Evolutionary conservation across 1,140 invertebrate genomes (phyloP).

Genomic region (Aphaenogaster floridana): DNA sequence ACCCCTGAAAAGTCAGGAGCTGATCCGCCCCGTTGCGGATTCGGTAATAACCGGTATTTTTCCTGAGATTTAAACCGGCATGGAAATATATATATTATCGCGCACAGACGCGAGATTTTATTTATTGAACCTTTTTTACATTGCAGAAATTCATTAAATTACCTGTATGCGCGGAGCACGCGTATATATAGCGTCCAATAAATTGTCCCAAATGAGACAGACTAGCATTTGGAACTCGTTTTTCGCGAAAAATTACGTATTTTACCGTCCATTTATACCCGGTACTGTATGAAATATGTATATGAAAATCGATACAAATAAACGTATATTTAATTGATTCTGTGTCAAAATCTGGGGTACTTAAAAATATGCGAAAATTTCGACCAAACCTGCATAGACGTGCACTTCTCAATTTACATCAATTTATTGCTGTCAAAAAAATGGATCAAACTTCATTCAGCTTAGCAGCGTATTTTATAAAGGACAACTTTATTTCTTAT

Average conservation of each 20-base stretch:
- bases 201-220: conserved; percentile 19
- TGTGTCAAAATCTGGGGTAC: neutral
- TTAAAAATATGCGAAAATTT: neutral
- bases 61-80: neutral
- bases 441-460: neutral
- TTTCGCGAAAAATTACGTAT: conserved; percentile 15
- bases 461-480: neutral
- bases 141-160: conserved; percentile 40
- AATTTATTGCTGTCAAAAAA: neutral
- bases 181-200: conserved; percentile 1
- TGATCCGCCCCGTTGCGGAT: neutral
- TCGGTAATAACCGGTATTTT: conserved; percentile 32
- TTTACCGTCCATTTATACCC: neutral
- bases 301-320: conserved; percentile 3
- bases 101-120: neutral
- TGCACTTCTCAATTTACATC: neutral
- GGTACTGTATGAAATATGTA: neutral
- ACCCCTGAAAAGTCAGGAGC: neutral
- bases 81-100: conserved; percentile 1
- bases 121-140: conserved; percentile 22
- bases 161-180: neutral
- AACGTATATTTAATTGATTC: neutral
- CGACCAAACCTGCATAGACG: neutral
- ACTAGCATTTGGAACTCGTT: conserved; percentile 26
- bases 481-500: neutral